Percentiles rank a stretch among this genome's conserved stretches.
Conservation (phyloP, 2,888 invertebrate species). For the Melikaiella ostensackeni region DNA sequence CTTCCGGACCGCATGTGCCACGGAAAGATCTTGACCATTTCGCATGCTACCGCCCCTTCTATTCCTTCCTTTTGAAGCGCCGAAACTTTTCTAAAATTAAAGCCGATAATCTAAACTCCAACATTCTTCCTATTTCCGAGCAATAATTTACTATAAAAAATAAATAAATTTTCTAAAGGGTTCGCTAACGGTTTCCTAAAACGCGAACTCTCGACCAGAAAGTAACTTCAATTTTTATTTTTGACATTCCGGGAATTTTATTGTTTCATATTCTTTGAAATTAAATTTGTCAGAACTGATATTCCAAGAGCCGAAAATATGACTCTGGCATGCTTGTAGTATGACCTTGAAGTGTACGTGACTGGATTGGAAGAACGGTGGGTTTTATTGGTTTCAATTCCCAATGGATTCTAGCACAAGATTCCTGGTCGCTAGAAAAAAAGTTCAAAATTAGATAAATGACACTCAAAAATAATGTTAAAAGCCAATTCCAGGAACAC, state of each 20-base stretch:
- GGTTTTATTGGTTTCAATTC: slow-evolving; percentile 40
- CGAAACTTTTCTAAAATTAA: slow-evolving; percentile 35
- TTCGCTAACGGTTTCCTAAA: background rate
- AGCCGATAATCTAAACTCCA: slow-evolving; percentile 19
- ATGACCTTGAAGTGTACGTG: slow-evolving; percentile 63
- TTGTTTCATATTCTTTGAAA: background rate
- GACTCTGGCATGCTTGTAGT: slow-evolving; percentile 52
- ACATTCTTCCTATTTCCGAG: background rate
- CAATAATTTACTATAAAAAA: background rate
- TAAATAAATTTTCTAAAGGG: background rate
- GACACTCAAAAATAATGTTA: background rate
- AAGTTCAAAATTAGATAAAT: background rate
- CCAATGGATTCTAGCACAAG: background rate
- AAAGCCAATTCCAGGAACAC: no score
- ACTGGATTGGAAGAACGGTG: slow-evolving; percentile 9
- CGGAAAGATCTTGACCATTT: slow-evolving; percentile 25
- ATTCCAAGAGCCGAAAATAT: slow-evolving; percentile 8
- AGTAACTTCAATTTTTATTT: no score
- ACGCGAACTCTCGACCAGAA: background rate
- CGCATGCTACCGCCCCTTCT: background rate
- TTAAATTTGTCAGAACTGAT: slow-evolving; percentile 35
- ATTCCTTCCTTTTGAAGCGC: background rate
- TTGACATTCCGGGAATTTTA: no score
- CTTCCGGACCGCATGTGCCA: slow-evolving; percentile 26
- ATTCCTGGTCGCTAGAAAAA: background rate